phyloP scores from a whole-genome alignment of 2,888 invertebrate species.

The Drosophila recens region DNA sequence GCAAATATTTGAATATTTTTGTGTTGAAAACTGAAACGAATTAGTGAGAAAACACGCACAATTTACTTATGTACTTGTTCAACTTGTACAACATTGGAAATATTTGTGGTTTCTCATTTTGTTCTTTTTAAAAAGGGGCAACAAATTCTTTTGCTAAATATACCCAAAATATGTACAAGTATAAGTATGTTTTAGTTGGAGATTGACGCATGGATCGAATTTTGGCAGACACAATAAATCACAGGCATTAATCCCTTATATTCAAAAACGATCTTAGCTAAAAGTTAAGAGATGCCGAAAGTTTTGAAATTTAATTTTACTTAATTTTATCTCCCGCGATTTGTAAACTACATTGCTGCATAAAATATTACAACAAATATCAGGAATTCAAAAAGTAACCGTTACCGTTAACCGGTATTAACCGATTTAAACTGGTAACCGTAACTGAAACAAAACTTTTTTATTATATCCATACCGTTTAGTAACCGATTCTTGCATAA shows the following conservation, averaged over 20 bases:
- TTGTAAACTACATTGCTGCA: too few species aligned
- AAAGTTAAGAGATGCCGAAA: slow-evolving; percentile 19
- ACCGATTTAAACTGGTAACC: too few species aligned
- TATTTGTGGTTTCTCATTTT: slow-evolving; percentile 33
- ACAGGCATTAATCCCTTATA: slow-evolving; percentile 11
- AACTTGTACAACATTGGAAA: slow-evolving; percentile 35
- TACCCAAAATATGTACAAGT: neutral
- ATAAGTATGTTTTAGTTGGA: slow-evolving; percentile 2
- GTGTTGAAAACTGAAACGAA: slow-evolving; percentile 39
- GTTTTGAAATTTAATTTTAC: neutral
- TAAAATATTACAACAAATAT: too few species aligned
- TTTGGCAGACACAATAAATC: slow-evolving; percentile 34
- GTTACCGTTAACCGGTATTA: too few species aligned
- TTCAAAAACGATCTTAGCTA: neutral
- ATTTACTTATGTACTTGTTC: slow-evolving; percentile 34
- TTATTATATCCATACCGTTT: too few species aligned
- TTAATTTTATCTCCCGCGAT: too few species aligned
- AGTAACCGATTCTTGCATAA: too few species aligned
- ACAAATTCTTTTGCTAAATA: slow-evolving; percentile 6
- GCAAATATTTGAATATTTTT: slow-evolving; percentile 41
- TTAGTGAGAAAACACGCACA: slow-evolving; percentile 35
- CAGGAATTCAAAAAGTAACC: too few species aligned
- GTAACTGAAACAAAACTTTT: too few species aligned
- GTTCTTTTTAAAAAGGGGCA: slow-evolving; percentile 11
- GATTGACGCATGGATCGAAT: slow-evolving; percentile 5